Percentiles rank a stretch among this genome's conserved stretches.
Conservation (phyloP, 2,113 vertebrate genomes). For the Neomonachus schauinslandi region DNA sequence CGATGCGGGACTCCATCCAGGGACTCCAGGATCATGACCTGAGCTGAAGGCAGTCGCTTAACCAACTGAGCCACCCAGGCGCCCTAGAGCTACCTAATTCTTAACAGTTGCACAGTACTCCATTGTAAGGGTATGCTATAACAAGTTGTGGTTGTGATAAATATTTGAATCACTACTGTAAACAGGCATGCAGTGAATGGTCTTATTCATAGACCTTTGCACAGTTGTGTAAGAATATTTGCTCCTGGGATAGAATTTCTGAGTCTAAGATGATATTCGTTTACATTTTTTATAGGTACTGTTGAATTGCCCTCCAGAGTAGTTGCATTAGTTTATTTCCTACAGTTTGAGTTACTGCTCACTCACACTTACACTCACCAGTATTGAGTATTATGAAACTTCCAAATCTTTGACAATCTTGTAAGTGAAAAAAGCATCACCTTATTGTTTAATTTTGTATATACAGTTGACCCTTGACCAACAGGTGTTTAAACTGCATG, state of each 20-base stretch:
- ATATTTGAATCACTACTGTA: background rate
- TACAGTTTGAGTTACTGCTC: background rate
- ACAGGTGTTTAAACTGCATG: background rate
- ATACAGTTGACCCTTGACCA: background rate
- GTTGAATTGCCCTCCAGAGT: background rate
- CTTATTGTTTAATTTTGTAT: background rate
- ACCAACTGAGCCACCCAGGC: no score
- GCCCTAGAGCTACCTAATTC: background rate
- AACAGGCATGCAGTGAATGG: background rate
- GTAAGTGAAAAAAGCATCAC: background rate
- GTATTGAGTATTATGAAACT: background rate
- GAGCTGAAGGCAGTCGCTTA: no score
- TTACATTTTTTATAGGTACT: background rate
- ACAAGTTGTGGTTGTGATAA: background rate
- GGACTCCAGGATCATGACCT: no score
- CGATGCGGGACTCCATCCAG: no score
- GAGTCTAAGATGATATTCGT: background rate
- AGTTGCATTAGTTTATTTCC: background rate
- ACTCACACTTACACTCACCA: background rate
- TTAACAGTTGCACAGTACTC: background rate
- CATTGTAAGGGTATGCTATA: background rate
- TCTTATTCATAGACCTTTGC: background rate
- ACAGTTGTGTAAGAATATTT: background rate
- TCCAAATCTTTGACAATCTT: slow-evolving; percentile 4
- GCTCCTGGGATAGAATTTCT: background rate